Conservation (phyloP, 2,888 invertebrate species). For the Camponotus fellah region DNA sequence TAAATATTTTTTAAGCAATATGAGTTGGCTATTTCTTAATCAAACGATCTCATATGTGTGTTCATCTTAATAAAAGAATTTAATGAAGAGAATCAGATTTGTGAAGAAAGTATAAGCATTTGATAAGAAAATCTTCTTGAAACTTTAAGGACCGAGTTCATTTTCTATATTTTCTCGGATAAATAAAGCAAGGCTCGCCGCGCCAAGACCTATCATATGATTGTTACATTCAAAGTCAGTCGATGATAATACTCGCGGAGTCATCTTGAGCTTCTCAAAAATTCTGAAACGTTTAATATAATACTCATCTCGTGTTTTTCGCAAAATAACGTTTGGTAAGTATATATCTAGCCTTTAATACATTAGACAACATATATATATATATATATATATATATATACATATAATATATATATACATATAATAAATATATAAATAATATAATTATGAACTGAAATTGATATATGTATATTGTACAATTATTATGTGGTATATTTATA, state of each 20-base stretch:
- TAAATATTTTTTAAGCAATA: neutral
- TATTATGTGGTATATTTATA: neutral
- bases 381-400: too few relatives aligned
- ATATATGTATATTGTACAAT: neutral
- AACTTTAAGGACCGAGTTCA: conserved; percentile 27
- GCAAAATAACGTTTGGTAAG: neutral
- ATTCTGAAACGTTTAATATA: conserved; percentile 45
- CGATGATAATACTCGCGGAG: conserved; percentile 55
- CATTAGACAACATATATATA: neutral
- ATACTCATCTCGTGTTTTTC: neutral
- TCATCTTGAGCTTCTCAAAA: neutral
- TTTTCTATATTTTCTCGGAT: conserved; percentile 79
- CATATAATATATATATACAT: too few relatives aligned
- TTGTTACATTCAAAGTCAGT: conserved; percentile 85
- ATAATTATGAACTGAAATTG: neutral
- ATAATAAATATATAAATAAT: neutral
- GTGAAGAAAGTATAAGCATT: neutral
- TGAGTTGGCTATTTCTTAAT: neutral
- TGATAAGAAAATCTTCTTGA: neutral
- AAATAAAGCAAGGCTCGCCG: conserved; percentile 83
- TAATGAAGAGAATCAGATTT: neutral
- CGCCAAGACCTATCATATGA: conserved; percentile 86
- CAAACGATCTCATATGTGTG: neutral
- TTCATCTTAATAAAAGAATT: neutral
- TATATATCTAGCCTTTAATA: neutral